Evolutionary conservation across 2,113 vertebrate genomes (phyloP).

Genomic region (Polypterus bichir): DNA sequence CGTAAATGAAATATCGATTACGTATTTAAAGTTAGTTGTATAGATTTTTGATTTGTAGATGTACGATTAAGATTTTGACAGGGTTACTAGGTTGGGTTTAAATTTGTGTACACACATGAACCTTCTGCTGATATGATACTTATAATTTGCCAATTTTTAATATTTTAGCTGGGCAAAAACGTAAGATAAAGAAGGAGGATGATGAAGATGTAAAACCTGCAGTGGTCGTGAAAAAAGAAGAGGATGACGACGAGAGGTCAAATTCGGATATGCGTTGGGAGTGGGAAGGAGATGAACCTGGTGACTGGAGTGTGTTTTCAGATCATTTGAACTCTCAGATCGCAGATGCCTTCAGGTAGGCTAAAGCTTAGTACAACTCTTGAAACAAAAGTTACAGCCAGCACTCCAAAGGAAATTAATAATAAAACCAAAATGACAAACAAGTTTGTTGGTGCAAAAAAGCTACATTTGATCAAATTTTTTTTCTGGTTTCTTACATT

Average conservation of each 20-base stretch:
- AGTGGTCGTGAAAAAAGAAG: neutral
- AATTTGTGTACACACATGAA: too few species aligned
- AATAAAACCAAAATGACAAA: neutral
- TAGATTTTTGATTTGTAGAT: too few species aligned
- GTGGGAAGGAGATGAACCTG: conserved; percentile 5
- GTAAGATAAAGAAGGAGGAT: neutral
- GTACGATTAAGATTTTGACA: too few species aligned
- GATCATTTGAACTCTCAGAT: conserved; percentile 10
- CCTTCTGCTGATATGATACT: too few species aligned
- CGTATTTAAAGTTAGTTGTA: too few species aligned
- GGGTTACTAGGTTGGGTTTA: too few species aligned
- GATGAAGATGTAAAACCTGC: neutral
- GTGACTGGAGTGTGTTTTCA: conserved; percentile 17
- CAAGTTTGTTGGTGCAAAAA: too few species aligned
- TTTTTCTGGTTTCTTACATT: neutral
- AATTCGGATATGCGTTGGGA: conserved; percentile 23
- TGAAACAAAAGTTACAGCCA: neutral
- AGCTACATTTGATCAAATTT: neutral
- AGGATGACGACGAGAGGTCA: neutral
- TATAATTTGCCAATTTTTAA: too few species aligned
- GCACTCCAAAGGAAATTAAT: neutral
- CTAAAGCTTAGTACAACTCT: too few species aligned
- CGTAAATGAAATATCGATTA: too few species aligned
- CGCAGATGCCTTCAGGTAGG: conserved; percentile 22
- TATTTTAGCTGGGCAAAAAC: neutral